Evolutionary conservation across 64 coral and sea anemone genomes (phyloP).

Genomic region (Pocillopora verrucosa): DNA sequence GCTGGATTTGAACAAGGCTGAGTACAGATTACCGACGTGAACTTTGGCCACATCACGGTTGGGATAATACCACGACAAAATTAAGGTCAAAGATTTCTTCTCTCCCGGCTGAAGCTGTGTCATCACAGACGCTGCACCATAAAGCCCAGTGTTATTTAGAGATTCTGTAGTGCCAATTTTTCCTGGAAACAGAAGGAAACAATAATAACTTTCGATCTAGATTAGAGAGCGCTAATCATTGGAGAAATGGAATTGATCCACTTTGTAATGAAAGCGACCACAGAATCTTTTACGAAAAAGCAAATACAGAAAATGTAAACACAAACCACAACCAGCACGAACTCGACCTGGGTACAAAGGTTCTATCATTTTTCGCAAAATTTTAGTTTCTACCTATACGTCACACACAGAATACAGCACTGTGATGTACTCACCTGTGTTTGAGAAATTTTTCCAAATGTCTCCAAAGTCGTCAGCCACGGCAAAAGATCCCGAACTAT

Average conservation of each 20-base stretch:
- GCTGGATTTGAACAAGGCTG: constrained; percentile 70
- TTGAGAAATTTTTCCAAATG: constrained; percentile 71
- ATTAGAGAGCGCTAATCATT: too few species aligned
- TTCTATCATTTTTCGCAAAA: too few species aligned
- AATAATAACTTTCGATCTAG: too few species aligned
- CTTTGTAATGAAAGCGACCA: too few species aligned
- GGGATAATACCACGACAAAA: constrained; percentile 92
- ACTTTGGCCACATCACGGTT: constrained; percentile 77
- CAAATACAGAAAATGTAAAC: too few species aligned
- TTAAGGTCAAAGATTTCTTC: constrained; percentile 78
- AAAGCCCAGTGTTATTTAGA: constrained; percentile 49
- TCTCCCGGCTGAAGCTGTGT: constrained; percentile 68
- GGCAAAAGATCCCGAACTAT: constrained; percentile 60
- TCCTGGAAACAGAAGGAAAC: constrained; percentile 33
- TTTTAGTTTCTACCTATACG: too few species aligned
- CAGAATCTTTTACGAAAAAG: too few species aligned
- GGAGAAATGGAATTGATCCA: too few species aligned
- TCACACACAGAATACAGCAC: too few species aligned
- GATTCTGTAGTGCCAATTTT: constrained; percentile 9
- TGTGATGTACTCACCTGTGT: constrained; percentile 37
- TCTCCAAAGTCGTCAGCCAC: constrained; percentile 75
- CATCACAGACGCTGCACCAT: constrained; percentile 65
- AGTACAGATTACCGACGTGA: constrained; percentile 80
- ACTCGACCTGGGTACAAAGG: too few species aligned
- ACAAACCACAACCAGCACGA: too few species aligned